A percentile compares a stretch with the other conserved stretches of the same genome.
phyloP scores from a whole-genome alignment of 2,888 invertebrate genomes.

The Adineta ricciae region DNA sequence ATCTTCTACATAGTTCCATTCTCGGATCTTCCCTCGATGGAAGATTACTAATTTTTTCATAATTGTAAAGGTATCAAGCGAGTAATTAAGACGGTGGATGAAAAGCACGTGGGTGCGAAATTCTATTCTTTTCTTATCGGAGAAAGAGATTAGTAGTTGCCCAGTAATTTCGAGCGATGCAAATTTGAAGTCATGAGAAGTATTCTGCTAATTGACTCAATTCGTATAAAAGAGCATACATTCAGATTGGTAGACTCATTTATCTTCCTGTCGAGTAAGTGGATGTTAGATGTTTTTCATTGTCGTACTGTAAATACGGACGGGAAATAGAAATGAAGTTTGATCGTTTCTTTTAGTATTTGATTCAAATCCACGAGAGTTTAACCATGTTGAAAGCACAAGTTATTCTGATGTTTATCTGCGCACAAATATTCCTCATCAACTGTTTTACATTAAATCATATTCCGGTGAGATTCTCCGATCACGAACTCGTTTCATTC shows the following conservation, averaged over 20 bases:
- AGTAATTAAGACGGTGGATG: too few species aligned
- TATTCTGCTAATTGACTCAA: not conserved
- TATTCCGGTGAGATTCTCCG: not conserved
- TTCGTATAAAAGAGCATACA: not conserved
- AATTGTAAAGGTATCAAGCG: too few species aligned
- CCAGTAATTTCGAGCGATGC: not conserved
- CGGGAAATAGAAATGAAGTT: too few species aligned
- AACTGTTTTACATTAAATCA: not conserved
- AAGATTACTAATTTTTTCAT: too few species aligned
- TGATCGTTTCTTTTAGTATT: not conserved
- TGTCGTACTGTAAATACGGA: too few species aligned
- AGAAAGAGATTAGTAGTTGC: too few species aligned
- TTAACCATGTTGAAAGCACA: not conserved
- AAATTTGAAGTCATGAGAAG: not conserved
- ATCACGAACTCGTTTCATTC: too few species aligned
- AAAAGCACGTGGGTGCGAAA: too few species aligned
- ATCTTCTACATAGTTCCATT: too few species aligned
- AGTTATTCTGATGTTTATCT: not conserved
- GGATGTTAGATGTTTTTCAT: too few species aligned
- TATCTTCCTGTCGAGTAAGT: not conserved
- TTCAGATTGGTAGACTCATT: not conserved
- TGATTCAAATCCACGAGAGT: not conserved
- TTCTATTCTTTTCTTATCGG: too few species aligned
- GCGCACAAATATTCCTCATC: not conserved
- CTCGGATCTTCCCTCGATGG: too few species aligned